Conservation (phyloP, 2,797 vertebrate genomes). For the Prionace glauca region DNA sequence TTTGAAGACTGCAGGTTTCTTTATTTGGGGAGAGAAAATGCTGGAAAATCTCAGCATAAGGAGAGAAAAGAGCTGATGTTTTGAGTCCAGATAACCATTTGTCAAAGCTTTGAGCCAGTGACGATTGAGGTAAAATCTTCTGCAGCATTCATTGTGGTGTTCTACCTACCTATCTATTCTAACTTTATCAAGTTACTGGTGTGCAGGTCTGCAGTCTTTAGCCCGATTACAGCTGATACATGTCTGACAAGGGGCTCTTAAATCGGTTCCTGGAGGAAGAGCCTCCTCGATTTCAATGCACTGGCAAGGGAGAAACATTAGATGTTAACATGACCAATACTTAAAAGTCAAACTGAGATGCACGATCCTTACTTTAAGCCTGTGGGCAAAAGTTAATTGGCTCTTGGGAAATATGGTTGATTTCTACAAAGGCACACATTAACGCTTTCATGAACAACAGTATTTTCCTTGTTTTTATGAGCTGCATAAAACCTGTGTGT, state of each 20-base stretch:
- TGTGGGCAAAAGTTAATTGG: background rate
- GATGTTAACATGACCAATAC: background rate
- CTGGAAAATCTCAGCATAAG: too few relatives aligned
- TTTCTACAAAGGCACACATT: background rate
- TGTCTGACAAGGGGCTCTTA: background rate
- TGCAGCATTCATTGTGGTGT: background rate
- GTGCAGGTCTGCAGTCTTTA: background rate
- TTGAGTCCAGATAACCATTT: too few relatives aligned
- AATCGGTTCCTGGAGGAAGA: background rate
- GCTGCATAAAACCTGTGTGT: background rate
- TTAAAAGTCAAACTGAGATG: background rate
- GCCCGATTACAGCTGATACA: background rate
- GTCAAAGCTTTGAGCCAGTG: too few relatives aligned
- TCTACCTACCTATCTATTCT: background rate
- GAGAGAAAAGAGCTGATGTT: too few relatives aligned
- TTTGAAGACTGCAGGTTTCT: background rate
- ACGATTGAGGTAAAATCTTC: background rate
- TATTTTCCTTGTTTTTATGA: slow-evolving; percentile 27
- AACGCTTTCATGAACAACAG: slow-evolving; percentile 8
- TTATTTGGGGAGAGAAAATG: background rate
- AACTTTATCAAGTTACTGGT: background rate
- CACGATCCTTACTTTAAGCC: background rate
- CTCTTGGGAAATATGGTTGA: background rate
- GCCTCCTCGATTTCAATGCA: background rate
- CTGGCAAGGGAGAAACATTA: background rate